Conservation (phyloP, 1,140 invertebrate species). For the Popillia japonica region DNA sequence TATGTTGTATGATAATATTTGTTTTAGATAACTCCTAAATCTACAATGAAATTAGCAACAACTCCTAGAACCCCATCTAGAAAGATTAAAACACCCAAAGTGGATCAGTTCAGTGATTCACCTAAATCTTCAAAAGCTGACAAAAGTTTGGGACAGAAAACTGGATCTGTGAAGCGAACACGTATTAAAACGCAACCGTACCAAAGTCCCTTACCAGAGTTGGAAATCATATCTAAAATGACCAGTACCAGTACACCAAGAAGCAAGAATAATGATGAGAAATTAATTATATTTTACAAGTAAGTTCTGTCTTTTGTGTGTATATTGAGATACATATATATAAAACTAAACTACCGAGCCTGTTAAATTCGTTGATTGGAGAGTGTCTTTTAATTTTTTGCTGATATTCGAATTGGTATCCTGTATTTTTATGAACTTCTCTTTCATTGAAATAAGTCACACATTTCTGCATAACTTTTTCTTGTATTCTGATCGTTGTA, state of each 20-base stretch:
- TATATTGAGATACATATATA: too few relatives aligned
- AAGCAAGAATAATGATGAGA: conserved; percentile 75
- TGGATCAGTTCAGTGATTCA: conserved; percentile 55
- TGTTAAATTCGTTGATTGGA: too few relatives aligned
- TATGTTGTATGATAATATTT: not conserved
- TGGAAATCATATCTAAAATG: conserved; percentile 76
- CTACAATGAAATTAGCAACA: conserved; percentile 64
- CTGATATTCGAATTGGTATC: too few relatives aligned
- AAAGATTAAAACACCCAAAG: conserved; percentile 56
- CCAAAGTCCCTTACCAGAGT: conserved; percentile 80
- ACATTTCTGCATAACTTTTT: too few relatives aligned
- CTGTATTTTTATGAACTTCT: too few relatives aligned
- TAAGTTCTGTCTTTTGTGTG: conserved; percentile 60
- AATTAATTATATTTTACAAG: conserved; percentile 86
- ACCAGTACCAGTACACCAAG: conserved; percentile 70
- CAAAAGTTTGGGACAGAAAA: conserved; percentile 45
- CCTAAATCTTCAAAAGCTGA: conserved; percentile 58
- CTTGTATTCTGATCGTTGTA: too few relatives aligned
- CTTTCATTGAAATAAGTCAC: too few relatives aligned
- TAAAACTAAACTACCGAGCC: too few relatives aligned
- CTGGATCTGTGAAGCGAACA: conserved; percentile 48
- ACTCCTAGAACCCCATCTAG: conserved; percentile 62
- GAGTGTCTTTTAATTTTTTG: too few relatives aligned
- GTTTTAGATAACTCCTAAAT: conserved; percentile 56
- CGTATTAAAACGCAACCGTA: conserved; percentile 69